These are phyloP conservation scores for Spongia lamella DNA, from an alignment of 37 sponge, comb jelly and placozoan genomes.

Conservation along the genomic window DNA sequence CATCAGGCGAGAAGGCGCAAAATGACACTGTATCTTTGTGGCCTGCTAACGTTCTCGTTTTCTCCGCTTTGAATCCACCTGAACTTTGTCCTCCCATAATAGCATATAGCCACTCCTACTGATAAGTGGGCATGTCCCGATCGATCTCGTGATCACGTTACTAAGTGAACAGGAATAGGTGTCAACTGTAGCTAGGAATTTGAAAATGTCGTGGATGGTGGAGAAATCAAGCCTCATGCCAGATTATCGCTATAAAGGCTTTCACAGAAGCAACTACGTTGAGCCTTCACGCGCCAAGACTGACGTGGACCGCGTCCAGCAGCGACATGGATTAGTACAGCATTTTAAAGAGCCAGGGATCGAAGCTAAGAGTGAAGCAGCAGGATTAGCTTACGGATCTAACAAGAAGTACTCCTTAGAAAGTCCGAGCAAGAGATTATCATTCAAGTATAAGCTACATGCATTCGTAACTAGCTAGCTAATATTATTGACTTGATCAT, in stretches of 20 bases:
- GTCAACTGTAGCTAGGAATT: no score
- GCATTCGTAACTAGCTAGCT: no score
- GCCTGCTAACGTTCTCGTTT: constrained; percentile 36
- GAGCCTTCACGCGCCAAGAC: neutral
- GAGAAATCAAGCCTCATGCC: neutral
- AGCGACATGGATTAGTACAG: neutral
- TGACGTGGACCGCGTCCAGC: neutral
- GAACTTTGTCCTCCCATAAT: constrained; percentile 35
- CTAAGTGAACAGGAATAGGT: no score
- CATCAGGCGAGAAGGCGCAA: constrained; percentile 70
- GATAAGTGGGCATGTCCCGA: constrained; percentile 35
- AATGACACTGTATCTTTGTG: constrained; percentile 66
- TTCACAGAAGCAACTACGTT: constrained; percentile 11
- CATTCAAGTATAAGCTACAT: neutral
- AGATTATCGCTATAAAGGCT: constrained; percentile 8
- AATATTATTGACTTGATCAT: no score
- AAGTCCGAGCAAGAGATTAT: neutral
- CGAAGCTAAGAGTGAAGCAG: neutral
- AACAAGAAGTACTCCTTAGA: neutral
- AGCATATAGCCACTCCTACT: neutral
- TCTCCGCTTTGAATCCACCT: constrained; percentile 33
- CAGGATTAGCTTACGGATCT: constrained; percentile 13
- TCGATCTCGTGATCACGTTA: neutral
- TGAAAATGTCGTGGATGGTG: constrained; percentile 6
- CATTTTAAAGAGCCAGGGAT: constrained; percentile 15